These are phyloP conservation scores for Sigmodon hispidus DNA, from an alignment of 2,113 vertebrate species.

Conservation along the genomic window DNA sequence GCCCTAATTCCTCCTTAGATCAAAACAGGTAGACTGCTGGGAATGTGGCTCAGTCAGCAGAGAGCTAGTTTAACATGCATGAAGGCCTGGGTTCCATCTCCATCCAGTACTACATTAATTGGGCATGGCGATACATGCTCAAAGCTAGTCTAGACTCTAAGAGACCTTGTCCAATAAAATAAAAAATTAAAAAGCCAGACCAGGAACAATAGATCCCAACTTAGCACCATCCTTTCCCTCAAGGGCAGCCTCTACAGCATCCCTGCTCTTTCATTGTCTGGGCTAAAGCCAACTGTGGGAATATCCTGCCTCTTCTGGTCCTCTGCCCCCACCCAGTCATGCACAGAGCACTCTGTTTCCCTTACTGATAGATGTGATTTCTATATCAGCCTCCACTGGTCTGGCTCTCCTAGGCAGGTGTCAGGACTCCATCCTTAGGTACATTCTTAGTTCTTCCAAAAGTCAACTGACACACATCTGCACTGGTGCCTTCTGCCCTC, in stretches of 20 bases:
- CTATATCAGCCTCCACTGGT: not conserved
- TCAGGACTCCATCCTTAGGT: not conserved
- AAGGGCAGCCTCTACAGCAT: not conserved
- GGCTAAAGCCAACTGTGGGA: not conserved
- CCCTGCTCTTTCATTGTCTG: not conserved
- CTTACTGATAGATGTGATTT: not conserved
- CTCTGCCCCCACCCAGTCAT: not conserved
- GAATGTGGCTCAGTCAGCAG: not conserved
- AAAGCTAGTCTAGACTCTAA: not conserved
- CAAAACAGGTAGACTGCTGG: not conserved
- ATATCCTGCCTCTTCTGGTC: not conserved
- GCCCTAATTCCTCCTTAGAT: not conserved
- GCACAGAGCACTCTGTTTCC: not conserved
- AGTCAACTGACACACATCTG: not conserved
- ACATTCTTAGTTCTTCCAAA: not conserved
- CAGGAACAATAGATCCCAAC: not conserved
- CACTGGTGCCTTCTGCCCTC: not conserved
- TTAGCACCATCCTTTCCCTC: not conserved
- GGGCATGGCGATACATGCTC: not conserved
- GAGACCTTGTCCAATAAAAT: not conserved
- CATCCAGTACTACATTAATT: not conserved
- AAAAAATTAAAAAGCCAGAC: not conserved
- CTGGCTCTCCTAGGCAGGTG: not conserved
- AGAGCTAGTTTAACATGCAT: no score
- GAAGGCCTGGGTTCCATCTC: not conserved